A percentile compares a stretch with the other conserved stretches of the same genome.
Conservation (phyloP, 1,140 invertebrate species). For the Megalopta genalis region DNA sequence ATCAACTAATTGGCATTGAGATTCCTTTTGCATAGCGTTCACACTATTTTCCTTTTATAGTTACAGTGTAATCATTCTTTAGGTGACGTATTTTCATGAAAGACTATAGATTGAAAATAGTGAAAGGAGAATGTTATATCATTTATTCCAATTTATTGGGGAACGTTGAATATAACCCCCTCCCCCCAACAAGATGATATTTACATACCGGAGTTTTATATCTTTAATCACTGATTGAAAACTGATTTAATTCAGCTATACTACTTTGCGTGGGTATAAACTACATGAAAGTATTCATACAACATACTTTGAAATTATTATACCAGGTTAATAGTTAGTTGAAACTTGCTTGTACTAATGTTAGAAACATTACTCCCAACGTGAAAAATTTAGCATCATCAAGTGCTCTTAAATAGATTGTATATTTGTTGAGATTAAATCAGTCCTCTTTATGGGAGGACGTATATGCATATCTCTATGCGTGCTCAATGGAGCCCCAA, state of each 20-base stretch:
- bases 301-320: background rate
- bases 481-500: background rate
- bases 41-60: background rate
- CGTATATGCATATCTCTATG: no score
- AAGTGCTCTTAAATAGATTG: background rate
- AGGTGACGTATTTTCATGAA: no score
- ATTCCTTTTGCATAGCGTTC: background rate
- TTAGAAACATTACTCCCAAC: background rate
- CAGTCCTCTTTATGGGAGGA: background rate
- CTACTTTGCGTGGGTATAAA: background rate
- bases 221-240: background rate
- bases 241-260: background rate
- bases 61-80: background rate
- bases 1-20: background rate
- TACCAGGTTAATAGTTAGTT: background rate
- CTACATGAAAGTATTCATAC: background rate
- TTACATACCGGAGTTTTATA: background rate
- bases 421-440: constrained; percentile 15
- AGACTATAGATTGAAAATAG: background rate
- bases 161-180: background rate
- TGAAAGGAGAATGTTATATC: background rate
- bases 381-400: background rate
- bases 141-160: background rate
- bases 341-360: background rate
- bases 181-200: background rate